A percentile compares a stretch with the other conserved stretches of the same genome.
Evolutionary conservation across 2,888 invertebrate genomes (phyloP).

Genomic region (Prionchulus punctatus): DNA sequence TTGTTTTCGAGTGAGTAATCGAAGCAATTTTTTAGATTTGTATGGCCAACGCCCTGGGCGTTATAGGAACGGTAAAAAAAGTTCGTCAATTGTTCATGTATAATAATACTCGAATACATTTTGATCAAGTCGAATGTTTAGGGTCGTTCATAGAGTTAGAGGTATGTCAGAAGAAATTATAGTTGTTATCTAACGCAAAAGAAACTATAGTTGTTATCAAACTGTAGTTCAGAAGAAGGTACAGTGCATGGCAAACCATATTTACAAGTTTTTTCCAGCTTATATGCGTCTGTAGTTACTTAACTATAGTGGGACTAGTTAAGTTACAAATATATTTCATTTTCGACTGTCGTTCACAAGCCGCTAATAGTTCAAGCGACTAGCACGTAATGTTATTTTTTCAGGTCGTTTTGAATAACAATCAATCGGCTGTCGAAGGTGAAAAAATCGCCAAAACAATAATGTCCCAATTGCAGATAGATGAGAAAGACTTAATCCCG

Average conservation of each 20-base stretch:
- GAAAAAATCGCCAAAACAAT: slow-evolving; percentile 52
- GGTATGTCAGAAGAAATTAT: too few species aligned
- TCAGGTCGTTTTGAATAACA: slow-evolving; percentile 49
- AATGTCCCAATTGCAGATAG: slow-evolving; percentile 49
- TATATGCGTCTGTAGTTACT: slow-evolving; percentile 5
- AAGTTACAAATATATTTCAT: not conserved
- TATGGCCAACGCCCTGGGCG: slow-evolving; percentile 49
- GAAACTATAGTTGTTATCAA: not conserved
- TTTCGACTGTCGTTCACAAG: not conserved
- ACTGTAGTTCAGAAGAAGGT: not conserved
- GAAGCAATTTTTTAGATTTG: slow-evolving; percentile 21
- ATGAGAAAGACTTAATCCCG: slow-evolving; percentile 47
- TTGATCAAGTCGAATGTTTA: slow-evolving; percentile 62
- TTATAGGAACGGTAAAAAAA: slow-evolving; percentile 57
- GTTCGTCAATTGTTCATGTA: slow-evolving; percentile 57
- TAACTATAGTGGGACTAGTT: not conserved
- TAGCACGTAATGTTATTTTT: slow-evolving; percentile 17
- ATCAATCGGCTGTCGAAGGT: slow-evolving; percentile 52
- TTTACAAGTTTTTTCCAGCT: not conserved
- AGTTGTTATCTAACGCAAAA: not conserved
- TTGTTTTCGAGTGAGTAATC: not conserved
- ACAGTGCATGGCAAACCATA: not conserved
- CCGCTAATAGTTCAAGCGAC: not conserved
- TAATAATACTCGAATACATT: slow-evolving; percentile 67
- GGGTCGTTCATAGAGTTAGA: slow-evolving; percentile 71